Evolutionary conservation across 2,888 invertebrate species (phyloP).

Genomic region (Poecilus cupreus): DNA sequence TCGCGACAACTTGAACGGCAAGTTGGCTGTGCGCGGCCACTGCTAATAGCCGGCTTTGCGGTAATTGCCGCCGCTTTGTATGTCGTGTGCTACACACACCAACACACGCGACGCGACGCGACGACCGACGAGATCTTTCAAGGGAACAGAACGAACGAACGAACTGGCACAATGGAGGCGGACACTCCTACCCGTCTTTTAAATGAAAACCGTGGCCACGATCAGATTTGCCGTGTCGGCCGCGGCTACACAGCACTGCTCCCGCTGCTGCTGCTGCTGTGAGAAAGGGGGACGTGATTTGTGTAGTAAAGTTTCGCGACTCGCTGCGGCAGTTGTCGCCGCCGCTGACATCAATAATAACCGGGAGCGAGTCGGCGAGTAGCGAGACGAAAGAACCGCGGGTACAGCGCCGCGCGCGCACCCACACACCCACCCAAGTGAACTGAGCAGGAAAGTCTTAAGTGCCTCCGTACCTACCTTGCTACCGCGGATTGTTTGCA

Average conservation of each 20-base stretch:
- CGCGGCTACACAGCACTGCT: not conserved
- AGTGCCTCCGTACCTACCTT: constrained; percentile 68
- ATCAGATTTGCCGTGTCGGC: constrained; percentile 27
- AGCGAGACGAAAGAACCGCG: constrained; percentile 47
- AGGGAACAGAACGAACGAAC: too few relatives aligned
- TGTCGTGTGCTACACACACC: constrained; percentile 36
- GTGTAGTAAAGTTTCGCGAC: constrained; percentile 63
- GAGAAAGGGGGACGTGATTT: constrained; percentile 64
- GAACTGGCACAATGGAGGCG: constrained; percentile 38
- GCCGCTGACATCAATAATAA: constrained; percentile 58
- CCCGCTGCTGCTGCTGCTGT: not conserved
- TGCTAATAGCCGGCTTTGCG: constrained; percentile 60
- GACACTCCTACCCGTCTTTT: constrained; percentile 57
- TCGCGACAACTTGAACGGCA: constrained; percentile 50
- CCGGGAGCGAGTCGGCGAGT: constrained; percentile 42
- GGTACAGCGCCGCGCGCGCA: not conserved
- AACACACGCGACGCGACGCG: not conserved
- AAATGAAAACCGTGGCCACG: constrained; percentile 49
- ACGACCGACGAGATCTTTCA: too few relatives aligned
- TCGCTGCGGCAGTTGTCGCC: constrained; percentile 56
- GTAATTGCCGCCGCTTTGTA: constrained; percentile 58
- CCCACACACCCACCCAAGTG: constrained; percentile 65
- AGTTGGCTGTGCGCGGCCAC: constrained; percentile 43
- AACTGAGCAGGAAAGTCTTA: constrained; percentile 68
- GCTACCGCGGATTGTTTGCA: constrained; percentile 65